A percentile compares a stretch with the other conserved stretches of the same genome.
Evolutionary conservation across 2,888 invertebrate genomes (phyloP).

Genomic region (Aricia artaxerxes): DNA sequence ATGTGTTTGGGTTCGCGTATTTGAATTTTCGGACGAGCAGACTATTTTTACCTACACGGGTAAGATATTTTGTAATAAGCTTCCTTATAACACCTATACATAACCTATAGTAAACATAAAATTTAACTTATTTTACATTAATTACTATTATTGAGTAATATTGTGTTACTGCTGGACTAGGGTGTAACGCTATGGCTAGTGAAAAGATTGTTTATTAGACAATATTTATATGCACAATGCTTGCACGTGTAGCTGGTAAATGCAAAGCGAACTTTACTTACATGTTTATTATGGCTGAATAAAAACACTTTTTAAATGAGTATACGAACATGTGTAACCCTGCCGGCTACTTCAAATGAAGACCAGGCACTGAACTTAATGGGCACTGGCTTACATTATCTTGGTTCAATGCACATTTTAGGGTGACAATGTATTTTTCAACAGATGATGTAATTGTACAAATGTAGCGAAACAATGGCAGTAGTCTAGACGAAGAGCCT

Average conservation of each 20-base stretch:
- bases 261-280: not conserved
- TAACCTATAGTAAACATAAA: too few relatives aligned
- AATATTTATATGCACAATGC: not conserved
- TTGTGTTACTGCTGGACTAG: not conserved
- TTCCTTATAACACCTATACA: not conserved
- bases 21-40: constrained; percentile 68
- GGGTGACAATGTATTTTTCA: constrained; percentile 22
- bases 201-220: not conserved
- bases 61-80: constrained; percentile 47
- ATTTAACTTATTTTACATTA: not conserved
- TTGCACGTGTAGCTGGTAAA: not conserved
- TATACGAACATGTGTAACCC: constrained; percentile 21
- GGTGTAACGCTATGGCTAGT: not conserved
- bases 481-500: not conserved
- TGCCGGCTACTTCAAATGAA: constrained; percentile 27
- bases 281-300: not conserved
- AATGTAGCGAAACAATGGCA: not conserved
- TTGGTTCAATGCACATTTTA: constrained; percentile 20
- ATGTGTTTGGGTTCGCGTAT: constrained; percentile 89
- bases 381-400: constrained; percentile 26
- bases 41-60: constrained; percentile 68
- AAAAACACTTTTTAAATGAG: not conserved
- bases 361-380: constrained; percentile 22
- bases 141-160: not conserved
- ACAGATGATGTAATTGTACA: not conserved